Conservation (phyloP, 2,888 invertebrate species). For the Pyrocoelia pectoralis region DNA sequence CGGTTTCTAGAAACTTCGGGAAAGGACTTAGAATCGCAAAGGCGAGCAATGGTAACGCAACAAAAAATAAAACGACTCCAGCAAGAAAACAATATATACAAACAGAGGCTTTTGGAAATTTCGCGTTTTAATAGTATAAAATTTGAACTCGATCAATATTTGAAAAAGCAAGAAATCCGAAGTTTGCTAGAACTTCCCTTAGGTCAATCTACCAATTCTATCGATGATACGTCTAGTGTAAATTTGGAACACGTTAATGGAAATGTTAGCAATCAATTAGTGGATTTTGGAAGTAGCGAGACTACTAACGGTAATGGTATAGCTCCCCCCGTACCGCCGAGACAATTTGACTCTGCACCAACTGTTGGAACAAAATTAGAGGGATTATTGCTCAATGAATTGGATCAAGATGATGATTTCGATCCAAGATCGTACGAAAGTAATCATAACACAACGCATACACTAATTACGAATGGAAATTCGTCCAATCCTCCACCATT, state of each 20-base stretch:
- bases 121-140: slow-evolving; percentile 63
- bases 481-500: slow-evolving; percentile 71
- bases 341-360: slow-evolving; percentile 58
- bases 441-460: slow-evolving; percentile 58
- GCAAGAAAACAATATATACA: slow-evolving; percentile 83
- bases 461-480: slow-evolving; percentile 50
- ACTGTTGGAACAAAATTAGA: slow-evolving; percentile 82
- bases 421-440: slow-evolving; percentile 87
- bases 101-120: slow-evolving; percentile 79
- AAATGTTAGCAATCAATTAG: slow-evolving; percentile 41
- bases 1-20: slow-evolving; percentile 92
- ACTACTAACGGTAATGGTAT: slow-evolving; percentile 50
- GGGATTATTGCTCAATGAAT: slow-evolving; percentile 78
- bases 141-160: slow-evolving; percentile 62
- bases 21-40: slow-evolving; percentile 86
- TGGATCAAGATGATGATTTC: slow-evolving; percentile 83
- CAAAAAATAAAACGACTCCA: slow-evolving; percentile 89
- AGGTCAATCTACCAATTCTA: slow-evolving; percentile 54
- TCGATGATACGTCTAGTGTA: slow-evolving; percentile 30
- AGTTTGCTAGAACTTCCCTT: slow-evolving; percentile 61
- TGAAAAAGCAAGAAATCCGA: slow-evolving; percentile 62
- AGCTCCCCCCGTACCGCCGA: slow-evolving; percentile 63
- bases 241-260: slow-evolving; percentile 41
- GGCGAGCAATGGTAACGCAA: slow-evolving; percentile 78
- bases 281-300: slow-evolving; percentile 52